Conservation (phyloP, 2,797 vertebrate genomes). For the Glossophaga mutica region DNA sequence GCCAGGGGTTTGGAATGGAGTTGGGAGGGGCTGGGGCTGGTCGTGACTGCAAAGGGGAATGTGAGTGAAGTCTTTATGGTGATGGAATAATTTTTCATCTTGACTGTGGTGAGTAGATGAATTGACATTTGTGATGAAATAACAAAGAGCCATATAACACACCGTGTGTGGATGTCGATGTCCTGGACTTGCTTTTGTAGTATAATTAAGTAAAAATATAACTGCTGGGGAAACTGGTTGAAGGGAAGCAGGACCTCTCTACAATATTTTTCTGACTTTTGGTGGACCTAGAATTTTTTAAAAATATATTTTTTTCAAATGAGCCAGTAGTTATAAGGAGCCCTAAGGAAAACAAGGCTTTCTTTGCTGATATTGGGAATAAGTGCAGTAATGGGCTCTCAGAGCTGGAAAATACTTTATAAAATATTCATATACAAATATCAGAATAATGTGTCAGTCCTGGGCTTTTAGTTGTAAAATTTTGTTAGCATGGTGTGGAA, state of each 20-base stretch:
- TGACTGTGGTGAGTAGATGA: neutral
- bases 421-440: neutral
- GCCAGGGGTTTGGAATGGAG: neutral
- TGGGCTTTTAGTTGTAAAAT: neutral
- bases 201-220: neutral
- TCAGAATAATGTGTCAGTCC: neutral
- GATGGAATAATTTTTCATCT: neutral
- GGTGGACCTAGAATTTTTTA: slow-evolving; percentile 12
- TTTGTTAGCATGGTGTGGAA: neutral
- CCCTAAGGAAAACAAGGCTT: neutral
- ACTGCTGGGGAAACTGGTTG: neutral
- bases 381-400: neutral
- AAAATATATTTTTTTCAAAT: neutral
- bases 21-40: neutral
- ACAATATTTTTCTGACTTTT: neutral
- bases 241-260: neutral
- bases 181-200: neutral
- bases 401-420: neutral
- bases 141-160: neutral
- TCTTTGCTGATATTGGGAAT: neutral
- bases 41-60: neutral
- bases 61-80: neutral
- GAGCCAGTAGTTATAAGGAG: neutral
- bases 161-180: neutral
- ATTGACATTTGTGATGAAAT: neutral